These are phyloP conservation scores for Lagopus muta DNA, from an alignment of 2,113 vertebrate species.

Conservation along the genomic window DNA sequence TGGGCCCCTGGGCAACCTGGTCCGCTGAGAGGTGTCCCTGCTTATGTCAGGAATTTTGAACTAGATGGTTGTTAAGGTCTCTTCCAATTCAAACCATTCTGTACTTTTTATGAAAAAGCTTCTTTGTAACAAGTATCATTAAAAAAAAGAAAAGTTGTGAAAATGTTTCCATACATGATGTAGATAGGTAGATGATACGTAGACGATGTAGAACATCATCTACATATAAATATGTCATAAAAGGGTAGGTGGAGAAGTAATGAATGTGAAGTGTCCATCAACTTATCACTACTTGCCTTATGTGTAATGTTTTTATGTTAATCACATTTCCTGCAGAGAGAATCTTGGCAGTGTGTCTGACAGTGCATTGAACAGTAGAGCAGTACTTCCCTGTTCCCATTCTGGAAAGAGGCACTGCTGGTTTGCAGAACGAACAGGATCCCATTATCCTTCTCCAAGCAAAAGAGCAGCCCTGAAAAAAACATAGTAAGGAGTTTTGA, in stretches of 20 bases:
- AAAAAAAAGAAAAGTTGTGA: background rate
- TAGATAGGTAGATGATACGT: too few species aligned
- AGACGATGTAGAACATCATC: background rate
- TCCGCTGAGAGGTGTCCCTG: background rate
- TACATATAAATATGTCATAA: background rate
- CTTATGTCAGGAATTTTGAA: background rate
- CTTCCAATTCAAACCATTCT: background rate
- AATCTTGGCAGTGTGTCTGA: background rate
- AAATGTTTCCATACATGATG: background rate
- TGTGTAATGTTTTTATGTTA: background rate
- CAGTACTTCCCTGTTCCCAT: background rate
- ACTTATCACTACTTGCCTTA: background rate
- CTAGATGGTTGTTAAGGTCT: background rate
- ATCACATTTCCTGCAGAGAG: background rate
- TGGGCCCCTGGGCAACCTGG: background rate
- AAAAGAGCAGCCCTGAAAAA: background rate
- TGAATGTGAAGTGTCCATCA: background rate
- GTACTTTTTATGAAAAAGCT: background rate
- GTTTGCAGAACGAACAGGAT: background rate
- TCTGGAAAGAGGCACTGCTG: background rate
- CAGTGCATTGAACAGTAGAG: background rate
- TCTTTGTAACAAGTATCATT: background rate
- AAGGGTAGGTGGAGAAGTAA: background rate
- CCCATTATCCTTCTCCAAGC: background rate
- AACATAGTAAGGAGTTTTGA: background rate